Percentiles rank a stretch among this genome's conserved stretches.
These are phyloP conservation scores for Sphaeridia pumilis DNA, from an alignment of 2,888 invertebrate species.

Conservation along the genomic window DNA sequence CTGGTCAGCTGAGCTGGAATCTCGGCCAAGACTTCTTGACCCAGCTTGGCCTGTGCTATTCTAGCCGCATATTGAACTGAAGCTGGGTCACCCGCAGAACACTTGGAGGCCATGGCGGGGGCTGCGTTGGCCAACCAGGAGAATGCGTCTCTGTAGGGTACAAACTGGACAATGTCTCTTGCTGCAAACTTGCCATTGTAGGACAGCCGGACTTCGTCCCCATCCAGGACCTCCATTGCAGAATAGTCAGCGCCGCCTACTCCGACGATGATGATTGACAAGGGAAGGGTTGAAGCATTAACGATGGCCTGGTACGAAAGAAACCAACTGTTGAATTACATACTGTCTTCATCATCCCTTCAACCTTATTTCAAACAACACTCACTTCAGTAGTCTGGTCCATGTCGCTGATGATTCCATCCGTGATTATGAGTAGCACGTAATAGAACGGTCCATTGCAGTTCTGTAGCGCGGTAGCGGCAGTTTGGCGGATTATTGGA, in stretches of 20 bases:
- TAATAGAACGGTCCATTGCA: slow-evolving; percentile 44
- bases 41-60: slow-evolving; percentile 38
- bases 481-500: slow-evolving; percentile 43
- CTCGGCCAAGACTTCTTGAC: slow-evolving; percentile 46
- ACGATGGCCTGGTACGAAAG: slow-evolving; percentile 40
- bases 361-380: no score
- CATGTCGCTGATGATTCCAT: slow-evolving; percentile 49
- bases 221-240: slow-evolving; percentile 47
- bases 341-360: no score
- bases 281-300: slow-evolving; percentile 45
- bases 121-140: slow-evolving; percentile 29
- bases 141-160: slow-evolving; percentile 39
- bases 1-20: slow-evolving; percentile 42
- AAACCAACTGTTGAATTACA: no score
- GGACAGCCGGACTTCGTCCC: slow-evolving; percentile 39
- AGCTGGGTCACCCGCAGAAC: not conserved
- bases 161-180: slow-evolving; percentile 51
- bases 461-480: slow-evolving; percentile 37
- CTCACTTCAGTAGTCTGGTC: slow-evolving; percentile 42
- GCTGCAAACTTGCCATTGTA: slow-evolving; percentile 42
- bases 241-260: slow-evolving; percentile 47
- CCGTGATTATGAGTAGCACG: slow-evolving; percentile 47
- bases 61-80: slow-evolving; percentile 10
- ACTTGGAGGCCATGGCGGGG: slow-evolving; percentile 13
- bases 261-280: slow-evolving; percentile 51